Percentiles rank a stretch among this genome's conserved stretches.
Evolutionary conservation across 2,888 invertebrate species (phyloP).

Genomic region (Crematogaster levior): DNA sequence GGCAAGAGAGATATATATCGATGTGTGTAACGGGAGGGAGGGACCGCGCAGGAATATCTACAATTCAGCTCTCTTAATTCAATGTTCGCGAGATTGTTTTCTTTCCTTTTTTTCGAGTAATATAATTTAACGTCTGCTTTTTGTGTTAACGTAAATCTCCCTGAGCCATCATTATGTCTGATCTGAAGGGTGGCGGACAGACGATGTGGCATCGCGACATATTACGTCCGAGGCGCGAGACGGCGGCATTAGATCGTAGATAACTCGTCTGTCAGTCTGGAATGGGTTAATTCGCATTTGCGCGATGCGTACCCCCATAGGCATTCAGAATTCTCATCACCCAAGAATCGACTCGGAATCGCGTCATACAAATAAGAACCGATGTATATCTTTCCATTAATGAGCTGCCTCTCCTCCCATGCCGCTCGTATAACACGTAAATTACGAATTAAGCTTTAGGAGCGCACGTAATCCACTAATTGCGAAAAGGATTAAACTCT

Average conservation of each 20-base stretch:
- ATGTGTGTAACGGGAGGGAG: not conserved
- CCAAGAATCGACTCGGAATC: conserved; percentile 37
- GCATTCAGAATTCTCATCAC: conserved; percentile 25
- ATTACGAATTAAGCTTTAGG: conserved; percentile 39
- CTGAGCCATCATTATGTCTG: conserved; percentile 12
- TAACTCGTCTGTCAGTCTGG: conserved; percentile 34
- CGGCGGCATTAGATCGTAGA: conserved; percentile 39
- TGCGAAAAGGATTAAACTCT: conserved; percentile 21
- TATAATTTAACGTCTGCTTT: conserved; percentile 2
- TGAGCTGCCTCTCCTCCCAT: conserved; percentile 13
- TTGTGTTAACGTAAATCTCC: not conserved
- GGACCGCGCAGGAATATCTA: not conserved
- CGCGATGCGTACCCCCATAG: conserved; percentile 34
- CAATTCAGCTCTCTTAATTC: not conserved
- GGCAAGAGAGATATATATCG: conserved; percentile 16
- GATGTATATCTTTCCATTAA: conserved; percentile 46
- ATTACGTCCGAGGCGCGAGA: conserved; percentile 1
- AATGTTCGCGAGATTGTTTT: not conserved
- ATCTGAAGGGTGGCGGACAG: conserved; percentile 15
- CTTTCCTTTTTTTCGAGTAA: not conserved
- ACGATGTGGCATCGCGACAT: conserved; percentile 23
- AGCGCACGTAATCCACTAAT: conserved; percentile 40
- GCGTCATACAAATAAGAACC: conserved; percentile 49
- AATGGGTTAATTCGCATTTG: conserved; percentile 46
- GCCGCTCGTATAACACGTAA: conserved; percentile 22